Evolutionary conservation across 2,113 vertebrate species (phyloP), one percentile per base, ranked within the genome.

Genomic region (Hypomesus transpacificus): DNA sequence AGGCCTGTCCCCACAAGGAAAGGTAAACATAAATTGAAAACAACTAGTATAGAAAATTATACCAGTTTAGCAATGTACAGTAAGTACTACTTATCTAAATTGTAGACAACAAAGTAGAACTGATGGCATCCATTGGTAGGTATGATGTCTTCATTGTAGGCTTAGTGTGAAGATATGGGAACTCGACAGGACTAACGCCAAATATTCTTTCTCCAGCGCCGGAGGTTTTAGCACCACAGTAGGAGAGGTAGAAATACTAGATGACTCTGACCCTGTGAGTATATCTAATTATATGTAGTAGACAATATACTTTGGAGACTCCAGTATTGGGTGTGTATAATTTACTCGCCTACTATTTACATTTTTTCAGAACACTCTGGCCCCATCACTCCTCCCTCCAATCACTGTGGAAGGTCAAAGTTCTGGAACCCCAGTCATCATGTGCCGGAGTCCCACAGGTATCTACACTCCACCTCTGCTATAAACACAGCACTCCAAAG

Each of bases 401-500:
- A 84, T 87, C 0, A 56, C 24, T 26, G 84, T 81, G 72, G 95
- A 96, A 13, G 93, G 87, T 85, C 92, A 94, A 3, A 75, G 85
- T 56, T 91, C 89, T 0, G 89, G 89, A 62, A 93, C 92, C n/a
- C 95, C 95, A 0, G 89, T 96, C 75, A 93, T 94, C 77, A 91
- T 95, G 89, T 95, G 91, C 81, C 91, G 94, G 84, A 98, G 96
- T 80, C 96, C 95, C 56, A 95, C 95, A 89, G 95, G 96, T 97
- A 78, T 68, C 87, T 0, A 0, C 18, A 9, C 0, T 13, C 16
- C 0, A 9, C 16, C 13, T 31, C 21, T 51, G 9, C 22, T 46
- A 46, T 46, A 46, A 46, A 46, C 39, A 2, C 1, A 46, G 39
- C 39, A 46, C 39, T 46, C 39, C 39, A 46, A 46, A 46, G 39